These are phyloP conservation scores for Oryzias javanicus DNA, from an alignment of 2,113 vertebrate genomes.

Conservation along the genomic window DNA sequence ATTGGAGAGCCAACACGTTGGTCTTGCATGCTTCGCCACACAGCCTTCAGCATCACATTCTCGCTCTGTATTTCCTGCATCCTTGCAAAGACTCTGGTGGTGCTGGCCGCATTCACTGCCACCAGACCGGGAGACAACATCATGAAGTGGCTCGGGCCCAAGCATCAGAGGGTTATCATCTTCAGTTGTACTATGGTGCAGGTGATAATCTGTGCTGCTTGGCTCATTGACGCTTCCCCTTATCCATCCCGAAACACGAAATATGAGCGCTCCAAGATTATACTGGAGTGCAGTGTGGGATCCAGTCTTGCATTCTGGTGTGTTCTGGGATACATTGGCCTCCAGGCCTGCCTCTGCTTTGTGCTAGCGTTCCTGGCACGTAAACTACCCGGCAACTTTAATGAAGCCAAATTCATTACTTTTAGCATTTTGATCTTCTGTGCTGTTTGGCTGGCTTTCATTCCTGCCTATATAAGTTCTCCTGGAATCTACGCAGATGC, in stretches of 20 bases:
- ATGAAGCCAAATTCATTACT: slow-evolving; percentile 61
- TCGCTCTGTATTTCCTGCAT: slow-evolving; percentile 73
- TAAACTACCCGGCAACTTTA: slow-evolving; percentile 62
- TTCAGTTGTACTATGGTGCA: slow-evolving; percentile 61
- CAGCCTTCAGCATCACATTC: slow-evolving; percentile 71
- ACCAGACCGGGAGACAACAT: slow-evolving; percentile 66
- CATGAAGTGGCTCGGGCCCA: slow-evolving; percentile 73
- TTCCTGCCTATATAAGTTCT: slow-evolving; percentile 71
- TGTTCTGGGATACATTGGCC: slow-evolving; percentile 71
- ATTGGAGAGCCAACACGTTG: slow-evolving; percentile 70
- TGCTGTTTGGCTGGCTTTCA: slow-evolving; percentile 69
- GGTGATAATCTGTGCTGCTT: slow-evolving; percentile 62
- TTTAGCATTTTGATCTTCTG: slow-evolving; percentile 75
- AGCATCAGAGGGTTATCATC: slow-evolving; percentile 68
- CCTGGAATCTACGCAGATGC: slow-evolving; percentile 74
- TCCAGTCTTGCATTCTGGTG: slow-evolving; percentile 68
- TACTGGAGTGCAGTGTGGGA: slow-evolving; percentile 65
- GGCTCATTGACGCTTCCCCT: slow-evolving; percentile 62
- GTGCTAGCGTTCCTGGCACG: slow-evolving; percentile 67
- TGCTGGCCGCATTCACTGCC: slow-evolving; percentile 70
- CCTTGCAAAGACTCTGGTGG: slow-evolving; percentile 72
- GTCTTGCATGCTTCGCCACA: slow-evolving; percentile 74
- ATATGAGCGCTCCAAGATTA: slow-evolving; percentile 60
- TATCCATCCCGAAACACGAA: slow-evolving; percentile 55
- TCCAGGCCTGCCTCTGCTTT: slow-evolving; percentile 67